Evolutionary conservation across 2,797 vertebrate species (phyloP), one percentile per base, ranked within the genome.

Genomic region (Phaenicophaeus curvirostris): DNA sequence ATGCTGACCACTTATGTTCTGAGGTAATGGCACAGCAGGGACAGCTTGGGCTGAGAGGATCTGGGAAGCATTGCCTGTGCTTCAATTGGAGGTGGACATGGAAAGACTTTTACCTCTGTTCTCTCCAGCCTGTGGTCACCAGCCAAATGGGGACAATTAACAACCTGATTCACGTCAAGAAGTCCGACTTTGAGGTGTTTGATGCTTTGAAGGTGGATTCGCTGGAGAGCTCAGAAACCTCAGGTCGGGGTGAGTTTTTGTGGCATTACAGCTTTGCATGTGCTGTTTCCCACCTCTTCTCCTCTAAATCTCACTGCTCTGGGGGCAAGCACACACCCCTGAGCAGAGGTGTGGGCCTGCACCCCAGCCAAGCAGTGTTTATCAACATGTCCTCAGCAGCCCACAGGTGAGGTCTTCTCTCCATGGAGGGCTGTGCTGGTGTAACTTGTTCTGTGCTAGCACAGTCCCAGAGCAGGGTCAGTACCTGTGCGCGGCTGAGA

Each of bases 111-210:
- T 74, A 84, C 71, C 87, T 92, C 55, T 28, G 16, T 44, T 96
- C 75, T 96, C 53, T 97, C 68, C 97, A 99, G 99, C 98, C 99
- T 2, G 98, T 99, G 93, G 98, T 99, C 81, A 99, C 99, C 96
- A 99, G 99, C 97, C 99, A 99, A 96, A 98, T 99, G 75, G 99
- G 99, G 75, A 99, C 99, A 4, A 99, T 99, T 94, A 99, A 99
- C 97, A 99, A 99, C 96, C 96, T 99, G 94, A 99, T 99, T 95
- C 98, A 99, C 0, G 99, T 99, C 97, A 99, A 99, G 98, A 99
- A 99, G 92, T 99, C 99, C 1, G 99, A 99, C 97, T 99, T 99
- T 16, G 99, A 99, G 97, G 99, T 99, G 94, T 99, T 99, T 57
- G 99, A 99, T 77, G 99, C 99, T 13, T 97, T 99, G 96, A 99